Percentiles rank a stretch among this genome's conserved stretches.
These are phyloP conservation scores for Leptocoma aspasia DNA, from an alignment of 2,113 vertebrate genomes.

Conservation along the genomic window DNA sequence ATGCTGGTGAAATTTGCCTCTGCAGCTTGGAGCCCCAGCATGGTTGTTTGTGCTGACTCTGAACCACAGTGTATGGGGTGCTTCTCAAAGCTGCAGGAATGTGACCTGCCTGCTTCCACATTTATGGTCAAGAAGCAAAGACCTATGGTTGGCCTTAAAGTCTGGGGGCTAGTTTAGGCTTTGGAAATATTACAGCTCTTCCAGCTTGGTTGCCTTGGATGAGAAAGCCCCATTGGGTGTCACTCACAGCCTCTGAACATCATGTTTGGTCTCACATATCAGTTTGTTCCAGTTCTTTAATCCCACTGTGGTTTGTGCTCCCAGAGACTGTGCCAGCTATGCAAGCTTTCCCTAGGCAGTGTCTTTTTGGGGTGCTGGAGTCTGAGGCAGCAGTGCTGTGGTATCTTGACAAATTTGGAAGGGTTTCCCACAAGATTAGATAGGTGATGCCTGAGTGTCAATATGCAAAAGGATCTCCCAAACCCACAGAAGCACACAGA, in stretches of 20 bases:
- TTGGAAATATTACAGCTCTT: neutral
- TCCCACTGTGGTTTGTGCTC: neutral
- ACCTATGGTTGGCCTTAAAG: fast-evolving
- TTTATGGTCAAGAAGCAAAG: neutral
- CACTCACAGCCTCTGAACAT: neutral
- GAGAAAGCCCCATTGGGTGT: neutral
- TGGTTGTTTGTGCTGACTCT: fast-evolving
- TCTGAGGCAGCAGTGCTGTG: neutral
- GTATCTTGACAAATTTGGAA: neutral
- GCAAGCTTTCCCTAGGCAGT: neutral
- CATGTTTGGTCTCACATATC: neutral
- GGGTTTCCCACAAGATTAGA: neutral
- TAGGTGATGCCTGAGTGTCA: neutral
- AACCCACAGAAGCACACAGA: neutral
- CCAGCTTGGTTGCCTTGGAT: neutral
- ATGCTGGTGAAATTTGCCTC: neutral
- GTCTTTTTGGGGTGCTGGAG: neutral
- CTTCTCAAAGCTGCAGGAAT: neutral
- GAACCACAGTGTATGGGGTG: neutral
- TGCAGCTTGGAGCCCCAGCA: fast-evolving
- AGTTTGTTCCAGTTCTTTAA: neutral
- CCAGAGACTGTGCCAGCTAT: neutral
- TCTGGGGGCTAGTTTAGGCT: neutral
- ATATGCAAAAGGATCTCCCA: neutral
- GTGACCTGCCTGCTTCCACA: fast-evolving